phyloP scores from a whole-genome alignment of 2,113 vertebrate genomes.

The Taxidea taxus region DNA sequence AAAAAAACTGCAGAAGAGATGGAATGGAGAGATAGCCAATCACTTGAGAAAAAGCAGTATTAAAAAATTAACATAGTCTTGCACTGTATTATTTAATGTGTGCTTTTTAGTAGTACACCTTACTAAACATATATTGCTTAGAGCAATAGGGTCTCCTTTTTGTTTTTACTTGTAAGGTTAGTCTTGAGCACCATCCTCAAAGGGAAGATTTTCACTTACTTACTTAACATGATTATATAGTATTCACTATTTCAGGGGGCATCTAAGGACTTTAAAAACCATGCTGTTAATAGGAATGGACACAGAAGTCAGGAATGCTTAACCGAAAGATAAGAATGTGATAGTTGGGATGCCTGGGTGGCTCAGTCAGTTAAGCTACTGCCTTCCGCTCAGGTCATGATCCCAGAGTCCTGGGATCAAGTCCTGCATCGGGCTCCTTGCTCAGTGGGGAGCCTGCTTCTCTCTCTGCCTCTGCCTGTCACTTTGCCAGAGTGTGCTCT shows the following conservation, averaged over 20 bases:
- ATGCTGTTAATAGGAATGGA: not conserved
- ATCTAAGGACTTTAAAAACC: not conserved
- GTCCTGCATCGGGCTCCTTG: no score
- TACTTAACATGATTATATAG: not conserved
- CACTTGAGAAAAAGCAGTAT: not conserved
- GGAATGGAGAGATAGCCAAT: not conserved
- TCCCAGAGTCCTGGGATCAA: no score
- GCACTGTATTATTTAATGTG: not conserved
- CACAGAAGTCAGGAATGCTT: conserved; percentile 3
- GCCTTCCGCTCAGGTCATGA: no score
- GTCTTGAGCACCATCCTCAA: not conserved
- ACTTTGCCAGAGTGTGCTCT: no score
- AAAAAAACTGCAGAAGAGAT: not conserved
- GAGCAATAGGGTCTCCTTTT: not conserved
- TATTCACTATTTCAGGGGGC: not conserved
- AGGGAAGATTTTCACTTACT: conserved; percentile 17
- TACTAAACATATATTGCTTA: not conserved
- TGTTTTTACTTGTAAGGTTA: not conserved
- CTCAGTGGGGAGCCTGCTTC: no score
- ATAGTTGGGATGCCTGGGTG: not conserved
- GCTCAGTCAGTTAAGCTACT: no score
- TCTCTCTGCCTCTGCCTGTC: no score
- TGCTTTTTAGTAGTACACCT: not conserved
- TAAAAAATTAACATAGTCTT: not conserved
- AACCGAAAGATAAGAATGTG: not conserved